phyloP scores from a whole-genome alignment of 23 tunicate species.

The Oikopleura dioica region DNA sequence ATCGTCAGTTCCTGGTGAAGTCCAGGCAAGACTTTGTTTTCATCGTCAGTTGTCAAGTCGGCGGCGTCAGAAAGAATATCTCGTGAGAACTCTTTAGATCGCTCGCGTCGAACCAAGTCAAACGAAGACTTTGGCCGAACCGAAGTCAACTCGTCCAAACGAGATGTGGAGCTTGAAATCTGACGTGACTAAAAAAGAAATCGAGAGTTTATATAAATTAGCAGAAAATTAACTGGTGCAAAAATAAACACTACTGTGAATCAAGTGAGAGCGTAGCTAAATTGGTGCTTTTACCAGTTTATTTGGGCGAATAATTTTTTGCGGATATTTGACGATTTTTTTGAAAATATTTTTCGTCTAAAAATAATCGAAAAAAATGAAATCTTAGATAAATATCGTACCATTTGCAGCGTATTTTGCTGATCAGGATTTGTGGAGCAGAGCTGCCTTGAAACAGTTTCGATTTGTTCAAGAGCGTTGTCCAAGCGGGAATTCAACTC shows the following conservation, averaged over 20 bases:
- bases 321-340: too few relatives aligned
- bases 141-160: background rate
- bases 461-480: slow-evolving; percentile 13
- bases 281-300: too few relatives aligned
- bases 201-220: too few relatives aligned
- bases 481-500: slow-evolving; percentile 4
- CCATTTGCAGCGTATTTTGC: background rate
- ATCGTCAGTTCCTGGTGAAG: background rate
- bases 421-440: background rate
- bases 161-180: background rate
- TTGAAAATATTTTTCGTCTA: too few relatives aligned
- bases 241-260: too few relatives aligned
- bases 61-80: slow-evolving; percentile 11
- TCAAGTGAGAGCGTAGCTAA: too few relatives aligned
- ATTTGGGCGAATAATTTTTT: too few relatives aligned
- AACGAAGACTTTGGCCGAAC: background rate
- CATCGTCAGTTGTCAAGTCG: slow-evolving; percentile 5
- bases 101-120: slow-evolving; percentile 2
- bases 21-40: background rate
- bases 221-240: too few relatives aligned
- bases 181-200: background rate
- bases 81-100: slow-evolving; percentile 7
- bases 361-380: too few relatives aligned
- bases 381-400: too few relatives aligned
- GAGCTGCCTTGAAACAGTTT: background rate